Evolutionary conservation across 2,113 vertebrate genomes (phyloP).

Genomic region (Illadopsis cleaveri): DNA sequence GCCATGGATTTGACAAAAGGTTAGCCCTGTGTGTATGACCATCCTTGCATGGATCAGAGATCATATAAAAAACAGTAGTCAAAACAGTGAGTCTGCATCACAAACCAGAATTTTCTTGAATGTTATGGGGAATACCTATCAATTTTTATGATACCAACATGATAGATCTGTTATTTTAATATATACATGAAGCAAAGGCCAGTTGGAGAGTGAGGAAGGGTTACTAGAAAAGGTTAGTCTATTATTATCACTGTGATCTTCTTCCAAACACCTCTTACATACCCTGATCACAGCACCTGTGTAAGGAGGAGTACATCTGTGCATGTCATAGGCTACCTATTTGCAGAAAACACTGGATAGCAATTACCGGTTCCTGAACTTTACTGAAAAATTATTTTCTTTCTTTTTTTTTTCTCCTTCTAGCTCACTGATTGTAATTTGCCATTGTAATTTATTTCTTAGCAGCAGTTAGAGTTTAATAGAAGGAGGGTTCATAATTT

Average conservation of each 20-base stretch:
- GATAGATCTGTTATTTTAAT: background rate
- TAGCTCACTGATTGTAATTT: background rate
- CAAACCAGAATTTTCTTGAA: background rate
- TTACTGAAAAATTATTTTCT: background rate
- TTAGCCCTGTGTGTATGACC: background rate
- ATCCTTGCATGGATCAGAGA: fast-evolving
- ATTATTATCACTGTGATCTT: background rate
- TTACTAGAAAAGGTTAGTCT: background rate
- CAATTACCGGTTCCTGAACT: background rate
- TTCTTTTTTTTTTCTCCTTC: too few species aligned
- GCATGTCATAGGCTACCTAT: background rate
- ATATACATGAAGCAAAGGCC: background rate
- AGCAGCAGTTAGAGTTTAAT: background rate
- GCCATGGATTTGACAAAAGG: background rate
- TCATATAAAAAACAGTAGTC: too few species aligned
- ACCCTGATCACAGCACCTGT: background rate
- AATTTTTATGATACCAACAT: background rate
- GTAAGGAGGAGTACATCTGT: background rate
- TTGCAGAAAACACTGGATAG: background rate
- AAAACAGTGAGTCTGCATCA: background rate
- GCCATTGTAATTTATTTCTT: background rate
- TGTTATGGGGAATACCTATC: background rate
- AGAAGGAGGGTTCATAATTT: background rate
- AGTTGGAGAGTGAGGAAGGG: background rate
- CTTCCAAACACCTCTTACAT: background rate